Base-by-base conservation (phyloP, 2,113 vertebrate genomes). In the Maylandia zebra region DNA sequence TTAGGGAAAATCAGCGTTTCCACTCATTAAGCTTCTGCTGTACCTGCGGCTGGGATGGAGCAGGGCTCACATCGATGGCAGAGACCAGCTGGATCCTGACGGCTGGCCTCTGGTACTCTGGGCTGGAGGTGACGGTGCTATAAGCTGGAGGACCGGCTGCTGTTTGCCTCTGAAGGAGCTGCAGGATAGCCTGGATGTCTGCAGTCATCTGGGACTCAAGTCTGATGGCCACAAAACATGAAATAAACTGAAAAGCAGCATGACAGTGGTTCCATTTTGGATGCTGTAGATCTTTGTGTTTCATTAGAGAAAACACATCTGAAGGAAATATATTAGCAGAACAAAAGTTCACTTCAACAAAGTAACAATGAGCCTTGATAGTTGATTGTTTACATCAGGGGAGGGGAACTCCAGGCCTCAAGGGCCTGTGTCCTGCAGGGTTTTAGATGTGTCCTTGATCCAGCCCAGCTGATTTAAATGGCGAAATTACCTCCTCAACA, bases 131-230 rank as follows among this genome's bases (percentile, higher is more conserved):
- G 83, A 99, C 97, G 84, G 97, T 96, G 88, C 97, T 99, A 41
- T 99, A 99, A 84, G 98, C 98, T 5, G 99, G 99, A 2, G 99
- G 99, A 2, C 98, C 97, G 6, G 96, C 92, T 0, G 97, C 50
- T 4, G 95, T 95, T 90, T 98, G 98, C 89, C 97, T 97, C 94
- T 99, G 99, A 71, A 99, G 97, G 57, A 99, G 96, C 92, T 98
- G 98, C 91, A 99, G 96, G 93, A 99, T 99, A 91, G 97, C 97
- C 95, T 99, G 98, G 91, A 99, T 98, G 59, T 99, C 98, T 27
- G 97, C 90, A 1, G 98, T 98, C 98, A 99, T 98, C 95, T 99
- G 99, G 84, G 97, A 97, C 96, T 99, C 99, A 88, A 99, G 96
- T 93, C 98, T 99, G 89, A 87, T 1, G 7, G n/a, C 32, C 12